Base-by-base conservation (phyloP, 53 echinoderm and acorn worm genomes). In the Paracentrotus lividus region DNA sequence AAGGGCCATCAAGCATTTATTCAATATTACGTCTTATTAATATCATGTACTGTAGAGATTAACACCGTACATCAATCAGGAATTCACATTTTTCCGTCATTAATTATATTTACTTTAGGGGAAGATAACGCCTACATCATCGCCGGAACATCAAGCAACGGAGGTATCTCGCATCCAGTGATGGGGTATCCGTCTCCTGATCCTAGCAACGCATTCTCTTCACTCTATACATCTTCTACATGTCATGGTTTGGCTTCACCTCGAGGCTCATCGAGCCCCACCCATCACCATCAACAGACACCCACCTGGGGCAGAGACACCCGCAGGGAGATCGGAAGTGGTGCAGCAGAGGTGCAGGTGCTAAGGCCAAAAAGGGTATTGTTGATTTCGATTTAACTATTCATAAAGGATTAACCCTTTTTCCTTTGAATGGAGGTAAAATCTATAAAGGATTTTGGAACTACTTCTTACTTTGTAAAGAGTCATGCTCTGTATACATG, bases 291-390 rank as follows among this genome's bases (percentile, higher is more conserved):
- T 8, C 18, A 53, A 32, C 91, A 91, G 52, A 91, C 52, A 33
- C 44, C 75, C 31, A 9, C 8, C n/a, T 0, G 66, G 64, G 0
- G 44, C 8, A 61, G 89, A 89, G 42, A 64, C 89, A 12, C 61
- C 89, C 21, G 45, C 64, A n/a, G 40, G 42, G 93, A 60, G 85
- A 84, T 10, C 36, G 78, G 90, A 55, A 47, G 5, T n/a, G n/a
- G n/a, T n/a, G n/a, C n/a, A 57, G 58, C 32, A 32, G 84, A 65
- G 33, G 81, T 29, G 94, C 94, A 47, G 98, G 98, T 9, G 97
- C 98, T 27, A 93, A n/a, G 98, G 85, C 98, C 98, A 13, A 97
- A 98, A 93, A 98, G 98, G 98, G 97, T 85, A 12, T 0, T 43
- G 32, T n/a, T n/a, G n/a, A n/a, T n/a, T n/a, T n/a, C n/a, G n/a